Evolutionary conservation across 2,797 vertebrate species (phyloP), one percentile per base, ranked within the genome.

Genomic region (Neosalanx taihuensis): DNA sequence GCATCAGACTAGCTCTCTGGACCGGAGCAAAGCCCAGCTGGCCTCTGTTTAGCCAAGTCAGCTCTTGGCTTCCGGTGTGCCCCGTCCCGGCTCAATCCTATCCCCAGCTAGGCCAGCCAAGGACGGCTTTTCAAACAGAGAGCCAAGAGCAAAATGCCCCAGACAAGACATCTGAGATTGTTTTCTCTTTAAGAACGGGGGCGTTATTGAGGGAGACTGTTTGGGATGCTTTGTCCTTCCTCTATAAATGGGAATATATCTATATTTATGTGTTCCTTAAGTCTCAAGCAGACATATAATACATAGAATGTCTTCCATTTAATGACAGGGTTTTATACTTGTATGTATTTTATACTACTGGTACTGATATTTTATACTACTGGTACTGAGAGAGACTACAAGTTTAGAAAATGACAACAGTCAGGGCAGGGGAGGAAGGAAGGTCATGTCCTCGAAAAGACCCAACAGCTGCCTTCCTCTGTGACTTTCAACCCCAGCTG

Each of bases 381-480:
- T 41, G 37, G 37, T 41, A 13, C 10, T 41, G 10, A 46, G 41
- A 46, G 41, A 13, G 41, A 46, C 41, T 46, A 46, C 41, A 46
- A 13, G 7, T 46, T 46, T 46, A 67, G 53, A 57, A 61, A 51
- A 58, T 41, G 56, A 33, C 15, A 17, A 49, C 10, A 18, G 41
- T 33, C 57, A 56, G 69, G 49, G 29, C 12, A 33, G 41, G 6
- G 49, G 60, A 72, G 49, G 5, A 41, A 69, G 58, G 6, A 30
- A 64, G 60, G n/a, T 72, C 53, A 64, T 3, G 66, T n/a, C 53
- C 33, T 35, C 23, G 73, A 49, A 51, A 23, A 51, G 18, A 30
- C 51, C 51, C 15, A 71, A 66, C 70, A 82, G 76, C 80, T 78
- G 78, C 70, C 72, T 69, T 65, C 74, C 72, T 73, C 66, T n/a